Percentiles rank a stretch among this genome's conserved stretches.
phyloP scores from a whole-genome alignment of 2,113 vertebrate species.

The Cinclus cinclus region DNA sequence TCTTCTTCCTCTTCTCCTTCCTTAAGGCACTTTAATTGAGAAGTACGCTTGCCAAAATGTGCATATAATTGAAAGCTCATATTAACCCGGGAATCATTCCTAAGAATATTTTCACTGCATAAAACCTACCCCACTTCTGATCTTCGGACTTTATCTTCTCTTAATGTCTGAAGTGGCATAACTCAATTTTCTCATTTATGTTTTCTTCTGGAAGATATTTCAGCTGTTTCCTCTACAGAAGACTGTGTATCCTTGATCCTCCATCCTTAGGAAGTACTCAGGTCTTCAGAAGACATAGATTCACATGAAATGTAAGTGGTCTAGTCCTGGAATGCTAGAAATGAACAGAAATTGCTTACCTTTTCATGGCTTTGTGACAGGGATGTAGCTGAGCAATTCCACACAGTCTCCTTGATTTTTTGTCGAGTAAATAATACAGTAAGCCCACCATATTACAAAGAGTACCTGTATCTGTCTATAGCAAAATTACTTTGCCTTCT shows the following conservation, averaged over 20 bases:
- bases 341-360: not conserved
- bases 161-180: rapidly evolving
- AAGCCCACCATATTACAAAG: not conserved
- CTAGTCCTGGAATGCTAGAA: not conserved
- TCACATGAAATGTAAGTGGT: not conserved
- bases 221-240: not conserved
- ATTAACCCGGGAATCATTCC: not conserved
- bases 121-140: not conserved
- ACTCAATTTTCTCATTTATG: not conserved
- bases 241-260: not conserved
- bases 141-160: not conserved
- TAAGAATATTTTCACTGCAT: not conserved
- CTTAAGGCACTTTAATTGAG: not conserved
- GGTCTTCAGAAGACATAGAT: not conserved
- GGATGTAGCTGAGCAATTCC: not conserved
- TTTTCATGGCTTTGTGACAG: not conserved
- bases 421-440: not conserved
- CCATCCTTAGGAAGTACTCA: not conserved
- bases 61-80: rapidly evolving
- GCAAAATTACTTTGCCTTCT: not conserved
- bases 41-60: not conserved
- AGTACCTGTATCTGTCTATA: not conserved
- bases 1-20: rapidly evolving
- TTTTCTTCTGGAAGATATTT: not conserved
- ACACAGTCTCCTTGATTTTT: not conserved